Evolutionary conservation across 2,113 vertebrate genomes (phyloP).

Genomic region (Sus scrofa): DNA sequence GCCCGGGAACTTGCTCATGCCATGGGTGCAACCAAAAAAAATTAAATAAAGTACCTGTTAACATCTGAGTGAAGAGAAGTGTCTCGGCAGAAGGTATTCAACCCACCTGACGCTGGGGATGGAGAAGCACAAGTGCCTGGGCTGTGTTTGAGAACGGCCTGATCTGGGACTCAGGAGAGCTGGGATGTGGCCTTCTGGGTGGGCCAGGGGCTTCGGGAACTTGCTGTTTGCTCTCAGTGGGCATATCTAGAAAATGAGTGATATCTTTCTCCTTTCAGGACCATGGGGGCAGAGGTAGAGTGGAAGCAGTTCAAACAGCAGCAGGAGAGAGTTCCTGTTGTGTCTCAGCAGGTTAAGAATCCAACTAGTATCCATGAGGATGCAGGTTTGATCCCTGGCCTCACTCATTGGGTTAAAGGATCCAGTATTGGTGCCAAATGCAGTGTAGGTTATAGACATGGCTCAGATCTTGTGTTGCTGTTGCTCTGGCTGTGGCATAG

Average conservation of each 20-base stretch:
- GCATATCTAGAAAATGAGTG: background rate
- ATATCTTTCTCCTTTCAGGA: background rate
- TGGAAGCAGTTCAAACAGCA: background rate
- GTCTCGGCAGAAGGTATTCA: background rate
- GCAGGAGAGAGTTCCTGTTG: background rate
- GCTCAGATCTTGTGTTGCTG: too few relatives aligned
- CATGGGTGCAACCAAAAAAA: too few relatives aligned
- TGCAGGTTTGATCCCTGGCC: too few relatives aligned
- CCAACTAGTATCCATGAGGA: too few relatives aligned
- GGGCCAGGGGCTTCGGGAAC: background rate
- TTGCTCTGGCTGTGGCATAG: too few relatives aligned
- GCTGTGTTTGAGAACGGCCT: background rate
- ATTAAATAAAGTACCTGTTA: too few relatives aligned
- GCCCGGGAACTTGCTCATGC: too few relatives aligned
- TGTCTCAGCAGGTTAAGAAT: too few relatives aligned
- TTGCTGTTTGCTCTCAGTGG: background rate
- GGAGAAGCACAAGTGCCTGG: fast-evolving
- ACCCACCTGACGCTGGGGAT: too few relatives aligned
- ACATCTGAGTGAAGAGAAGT: background rate
- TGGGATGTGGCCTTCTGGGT: background rate
- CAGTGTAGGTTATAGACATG: too few relatives aligned
- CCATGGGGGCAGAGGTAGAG: background rate
- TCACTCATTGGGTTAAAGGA: too few relatives aligned
- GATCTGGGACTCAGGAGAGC: background rate
- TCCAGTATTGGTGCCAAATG: too few relatives aligned